Conservation (phyloP, 2,797 vertebrate genomes). For the Hydrophis major region DNA sequence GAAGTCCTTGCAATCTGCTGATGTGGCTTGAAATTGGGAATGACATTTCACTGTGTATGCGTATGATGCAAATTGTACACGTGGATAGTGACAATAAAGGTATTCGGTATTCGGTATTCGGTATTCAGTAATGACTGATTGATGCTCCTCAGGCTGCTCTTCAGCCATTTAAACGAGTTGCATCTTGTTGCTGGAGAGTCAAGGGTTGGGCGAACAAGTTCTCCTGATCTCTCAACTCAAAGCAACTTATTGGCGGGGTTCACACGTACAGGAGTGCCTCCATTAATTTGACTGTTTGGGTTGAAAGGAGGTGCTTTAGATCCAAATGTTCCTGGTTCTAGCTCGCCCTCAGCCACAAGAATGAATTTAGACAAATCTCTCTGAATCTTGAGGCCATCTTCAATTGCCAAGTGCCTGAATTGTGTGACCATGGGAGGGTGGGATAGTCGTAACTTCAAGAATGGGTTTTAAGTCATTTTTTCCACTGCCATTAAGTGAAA, state of each 20-base stretch:
- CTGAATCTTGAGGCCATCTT: background rate
- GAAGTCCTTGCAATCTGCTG: background rate
- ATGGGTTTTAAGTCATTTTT: background rate
- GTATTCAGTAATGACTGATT: too few relatives aligned
- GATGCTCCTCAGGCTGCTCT: background rate
- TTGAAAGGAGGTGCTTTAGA: background rate
- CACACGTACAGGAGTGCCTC: background rate
- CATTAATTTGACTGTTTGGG: background rate
- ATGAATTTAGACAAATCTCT: background rate
- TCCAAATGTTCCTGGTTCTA: background rate
- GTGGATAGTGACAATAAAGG: too few relatives aligned
- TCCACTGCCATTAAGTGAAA: background rate
- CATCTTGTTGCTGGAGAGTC: background rate
- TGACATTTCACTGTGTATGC: too few relatives aligned
- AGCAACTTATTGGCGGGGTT: background rate
- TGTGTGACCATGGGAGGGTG: background rate
- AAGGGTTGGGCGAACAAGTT: background rate
- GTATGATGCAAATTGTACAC: too few relatives aligned
- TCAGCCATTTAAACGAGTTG: background rate
- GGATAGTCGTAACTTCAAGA: background rate
- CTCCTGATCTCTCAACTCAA: background rate
- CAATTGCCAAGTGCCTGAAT: background rate
- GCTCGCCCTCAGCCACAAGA: background rate
- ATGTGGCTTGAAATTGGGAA: background rate
- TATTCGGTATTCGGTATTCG: too few relatives aligned